Evolutionary conservation across 2,113 vertebrate species (phyloP), one percentile per base, ranked within the genome.

Genomic region (Takifugu bimaculatus): DNA sequence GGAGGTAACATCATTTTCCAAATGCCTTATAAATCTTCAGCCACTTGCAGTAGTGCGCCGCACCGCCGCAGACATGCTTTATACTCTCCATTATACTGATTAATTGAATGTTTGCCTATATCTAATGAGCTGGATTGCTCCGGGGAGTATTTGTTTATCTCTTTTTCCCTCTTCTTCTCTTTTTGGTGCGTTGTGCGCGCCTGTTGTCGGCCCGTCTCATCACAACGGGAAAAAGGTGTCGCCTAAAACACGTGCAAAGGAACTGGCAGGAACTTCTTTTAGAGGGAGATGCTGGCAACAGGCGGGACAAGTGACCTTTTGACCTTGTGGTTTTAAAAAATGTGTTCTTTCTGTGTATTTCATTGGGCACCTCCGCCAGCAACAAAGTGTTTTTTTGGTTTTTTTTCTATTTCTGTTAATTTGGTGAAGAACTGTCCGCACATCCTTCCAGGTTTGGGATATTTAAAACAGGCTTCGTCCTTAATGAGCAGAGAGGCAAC

Each of bases 71-170:
- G 73, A 70, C 81, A 65, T 77, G 71, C 67, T 82, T 85, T 82
- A 84, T 82, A 65, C 67, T 72, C 52, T 50, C 77, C 63, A 63
- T 82, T 84, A 81, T 57, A 72, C 47, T 63, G 71, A 79, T 79
- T 87, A 85, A 85, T 82, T 80, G 73, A 82, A 79, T 81, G 72
- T 84, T 82, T 78, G 69, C 74, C 77, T 79, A 63, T 82, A 72
- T 74, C 67, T 82, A 85, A 87, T 81, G 71, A 79, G 75, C 64
- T 70, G 75, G 54, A 64, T 53, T 72, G 69, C 28, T 68, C 55
- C 63, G 53, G 47, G 72, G 74, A 60, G 63, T 70, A 67, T 70
- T 68, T 54, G 14, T 60, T 26, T 63, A 26, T 70, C 12, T 43
- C 28, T 68, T 44, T 62, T 44, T 72, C 29, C 29, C 29, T 32